Evolutionary conservation across 2,888 invertebrate genomes (phyloP).

Genomic region (Drosophila multiciliata): DNA sequence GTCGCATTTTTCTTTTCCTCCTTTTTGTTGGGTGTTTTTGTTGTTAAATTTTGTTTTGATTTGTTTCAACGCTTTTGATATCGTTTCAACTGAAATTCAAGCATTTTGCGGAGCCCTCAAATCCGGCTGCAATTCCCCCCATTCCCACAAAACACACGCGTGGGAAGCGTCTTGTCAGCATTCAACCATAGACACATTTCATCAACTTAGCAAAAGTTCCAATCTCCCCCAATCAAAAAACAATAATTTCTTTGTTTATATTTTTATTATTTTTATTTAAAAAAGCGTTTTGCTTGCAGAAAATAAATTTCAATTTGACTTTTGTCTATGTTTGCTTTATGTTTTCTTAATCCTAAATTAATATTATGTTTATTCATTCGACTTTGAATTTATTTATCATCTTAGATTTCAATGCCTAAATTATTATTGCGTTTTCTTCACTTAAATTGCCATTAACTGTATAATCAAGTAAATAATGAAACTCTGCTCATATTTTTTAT

Average conservation of each 20-base stretch:
- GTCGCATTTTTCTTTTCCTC: constrained; percentile 19
- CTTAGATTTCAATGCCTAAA: not conserved
- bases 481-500: not conserved
- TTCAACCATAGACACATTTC: not conserved
- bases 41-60: constrained; percentile 31
- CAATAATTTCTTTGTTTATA: not conserved
- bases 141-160: constrained; percentile 19
- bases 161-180: constrained; percentile 20
- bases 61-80: constrained; percentile 17
- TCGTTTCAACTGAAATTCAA: constrained; percentile 31
- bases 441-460: not conserved
- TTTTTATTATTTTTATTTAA: too few species aligned
- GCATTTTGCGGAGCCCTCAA: constrained; percentile 19
- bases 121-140: constrained; percentile 6
- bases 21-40: constrained; percentile 1
- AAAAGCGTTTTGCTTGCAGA: not conserved
- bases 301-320: not conserved
- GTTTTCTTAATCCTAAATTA: not conserved
- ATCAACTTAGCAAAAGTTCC: not conserved
- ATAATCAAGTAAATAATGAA: not conserved
- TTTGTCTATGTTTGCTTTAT: not conserved
- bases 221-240: not conserved
- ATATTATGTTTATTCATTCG: not conserved
- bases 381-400: not conserved
- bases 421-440: too few species aligned